phyloP scores from a whole-genome alignment of 2,797 vertebrate species.

The Coendou prehensilis region DNA sequence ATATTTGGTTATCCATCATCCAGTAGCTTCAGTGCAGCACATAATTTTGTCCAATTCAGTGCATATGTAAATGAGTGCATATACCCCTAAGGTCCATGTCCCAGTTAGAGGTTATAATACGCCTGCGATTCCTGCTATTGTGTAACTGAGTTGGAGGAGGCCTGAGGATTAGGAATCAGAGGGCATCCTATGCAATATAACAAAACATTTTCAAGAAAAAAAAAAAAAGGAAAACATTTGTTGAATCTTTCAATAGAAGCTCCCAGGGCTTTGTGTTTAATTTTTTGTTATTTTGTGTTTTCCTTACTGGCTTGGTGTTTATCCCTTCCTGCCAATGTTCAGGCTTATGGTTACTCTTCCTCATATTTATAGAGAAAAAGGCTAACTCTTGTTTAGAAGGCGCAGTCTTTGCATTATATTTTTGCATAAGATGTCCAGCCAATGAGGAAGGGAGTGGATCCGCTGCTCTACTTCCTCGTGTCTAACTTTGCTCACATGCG shows the following conservation, averaged over 20 bases:
- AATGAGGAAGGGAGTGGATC: neutral
- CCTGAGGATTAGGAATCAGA: neutral
- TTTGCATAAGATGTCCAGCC: neutral
- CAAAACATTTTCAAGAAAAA: neutral
- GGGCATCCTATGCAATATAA: neutral
- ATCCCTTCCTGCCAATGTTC: neutral
- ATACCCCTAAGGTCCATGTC: neutral
- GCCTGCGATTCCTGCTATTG: neutral
- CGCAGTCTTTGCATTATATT: neutral
- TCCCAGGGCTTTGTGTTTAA: neutral
- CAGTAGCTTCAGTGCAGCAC: neutral
- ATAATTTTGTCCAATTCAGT: neutral
- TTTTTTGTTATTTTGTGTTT: no score
- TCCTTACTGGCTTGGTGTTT: neutral
- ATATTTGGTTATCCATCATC: neutral
- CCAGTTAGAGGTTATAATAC: neutral
- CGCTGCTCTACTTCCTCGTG: accelerated
- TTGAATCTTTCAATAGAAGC: neutral
- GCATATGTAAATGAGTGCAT: neutral
- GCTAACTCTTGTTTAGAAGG: neutral
- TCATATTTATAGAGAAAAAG: neutral
- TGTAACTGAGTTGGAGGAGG: neutral
- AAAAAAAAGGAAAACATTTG: neutral
- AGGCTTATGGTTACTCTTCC: accelerated
- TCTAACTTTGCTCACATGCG: neutral